Conservation (phyloP, 2,888 invertebrate genomes). For the Epistrophe grossulariae region DNA sequence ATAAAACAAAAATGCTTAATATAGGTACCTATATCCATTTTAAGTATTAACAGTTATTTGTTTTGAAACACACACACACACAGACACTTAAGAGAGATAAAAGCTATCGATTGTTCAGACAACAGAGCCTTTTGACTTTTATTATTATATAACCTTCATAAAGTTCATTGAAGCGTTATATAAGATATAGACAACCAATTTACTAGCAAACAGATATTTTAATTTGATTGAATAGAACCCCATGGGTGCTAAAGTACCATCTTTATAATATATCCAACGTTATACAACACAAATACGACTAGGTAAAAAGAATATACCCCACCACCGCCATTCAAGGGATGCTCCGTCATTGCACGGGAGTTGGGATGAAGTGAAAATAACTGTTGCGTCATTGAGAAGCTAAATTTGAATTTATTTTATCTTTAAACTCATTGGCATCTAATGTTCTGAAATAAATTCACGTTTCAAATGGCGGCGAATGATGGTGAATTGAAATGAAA, state of each 20-base stretch:
- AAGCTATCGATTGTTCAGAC: slow-evolving; percentile 32
- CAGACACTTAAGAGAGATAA: slow-evolving; percentile 21
- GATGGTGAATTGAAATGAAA: slow-evolving; percentile 43
- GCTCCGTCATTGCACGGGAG: slow-evolving; percentile 1
- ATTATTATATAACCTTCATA: slow-evolving; percentile 33
- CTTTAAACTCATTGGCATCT: slow-evolving; percentile 52
- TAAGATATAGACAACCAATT: slow-evolving; percentile 37
- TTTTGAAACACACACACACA: slow-evolving; percentile 6
- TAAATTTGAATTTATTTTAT: slow-evolving; percentile 33
- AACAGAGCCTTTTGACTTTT: slow-evolving; percentile 28
- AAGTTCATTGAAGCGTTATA: slow-evolving; percentile 23
- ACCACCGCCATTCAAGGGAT: not conserved
- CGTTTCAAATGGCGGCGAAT: slow-evolving; percentile 19
- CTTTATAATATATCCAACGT: not conserved
- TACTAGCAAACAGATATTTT: slow-evolving; percentile 23
- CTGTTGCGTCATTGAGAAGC: slow-evolving; percentile 41
- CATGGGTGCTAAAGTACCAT: not conserved
- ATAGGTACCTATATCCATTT: not conserved
- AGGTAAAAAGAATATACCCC: not conserved
- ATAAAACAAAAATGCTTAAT: slow-evolving; percentile 16
- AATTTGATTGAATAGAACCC: slow-evolving; percentile 33
- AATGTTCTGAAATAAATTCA: slow-evolving; percentile 56
- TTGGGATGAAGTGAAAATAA: slow-evolving; percentile 15
- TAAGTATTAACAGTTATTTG: slow-evolving; percentile 22
- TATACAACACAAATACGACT: not conserved